These are phyloP conservation scores for Zaprionus capensis DNA, from an alignment of 1,140 invertebrate species.

Conservation along the genomic window DNA sequence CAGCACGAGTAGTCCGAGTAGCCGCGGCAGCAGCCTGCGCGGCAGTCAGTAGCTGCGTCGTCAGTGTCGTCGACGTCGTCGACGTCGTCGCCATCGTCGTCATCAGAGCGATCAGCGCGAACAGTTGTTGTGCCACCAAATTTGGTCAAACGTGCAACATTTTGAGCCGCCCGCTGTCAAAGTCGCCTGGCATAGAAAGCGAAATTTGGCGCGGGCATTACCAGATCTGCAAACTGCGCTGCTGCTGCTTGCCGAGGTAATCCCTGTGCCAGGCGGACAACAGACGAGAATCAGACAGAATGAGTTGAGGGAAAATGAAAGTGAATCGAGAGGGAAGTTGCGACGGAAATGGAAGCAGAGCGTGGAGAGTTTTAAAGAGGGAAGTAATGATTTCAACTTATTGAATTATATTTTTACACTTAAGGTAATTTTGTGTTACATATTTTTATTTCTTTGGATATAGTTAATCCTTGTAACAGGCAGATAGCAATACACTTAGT, in stretches of 20 bases:
- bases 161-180: conserved; percentile 78
- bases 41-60: conserved; percentile 18
- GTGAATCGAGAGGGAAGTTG: conserved; percentile 13
- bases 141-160: conserved; percentile 82
- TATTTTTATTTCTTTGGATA: too few relatives aligned
- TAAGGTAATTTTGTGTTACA: too few relatives aligned
- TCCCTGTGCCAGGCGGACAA: conserved; percentile 50
- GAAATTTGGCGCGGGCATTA: conserved; percentile 58
- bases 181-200: conserved; percentile 73
- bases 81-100: conserved; percentile 38
- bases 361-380: not conserved
- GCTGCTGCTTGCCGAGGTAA: conserved; percentile 55
- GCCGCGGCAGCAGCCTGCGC: conserved; percentile 19
- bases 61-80: conserved; percentile 1
- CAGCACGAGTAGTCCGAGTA: conserved; percentile 52
- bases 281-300: conserved; percentile 54
- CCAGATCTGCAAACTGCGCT: not conserved
- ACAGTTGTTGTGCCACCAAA: conserved; percentile 61
- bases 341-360: not conserved
- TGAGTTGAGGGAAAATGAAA: conserved; percentile 58
- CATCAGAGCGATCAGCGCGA: conserved; percentile 32
- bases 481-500: too few relatives aligned
- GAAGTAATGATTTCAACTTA: too few relatives aligned
- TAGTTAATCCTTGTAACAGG: too few relatives aligned
- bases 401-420: too few relatives aligned